Base-by-base conservation (phyloP, 2,113 vertebrate species). In the Planiliza haematocheilus region DNA sequence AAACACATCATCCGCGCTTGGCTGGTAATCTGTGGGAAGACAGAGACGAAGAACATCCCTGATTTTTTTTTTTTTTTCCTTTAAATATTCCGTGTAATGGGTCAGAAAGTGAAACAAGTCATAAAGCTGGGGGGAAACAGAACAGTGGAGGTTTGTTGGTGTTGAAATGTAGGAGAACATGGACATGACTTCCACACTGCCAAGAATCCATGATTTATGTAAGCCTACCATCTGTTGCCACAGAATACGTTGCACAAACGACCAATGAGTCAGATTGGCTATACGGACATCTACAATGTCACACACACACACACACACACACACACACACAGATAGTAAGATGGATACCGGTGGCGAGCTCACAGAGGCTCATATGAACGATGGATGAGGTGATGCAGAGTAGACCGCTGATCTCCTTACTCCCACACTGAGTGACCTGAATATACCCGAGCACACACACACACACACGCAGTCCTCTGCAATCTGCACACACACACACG, bases 331-430 rank as follows among this genome's bases (percentile, higher is more conserved):
- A 64, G 10, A 63, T 34, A 65, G 45, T 56, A 63, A 74, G 79
- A 83, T 67, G 62, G 79, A 88, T 81, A 49, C 70, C 10, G 14
- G 77, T 57, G 74, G 74, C 21, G 50, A 82, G 61, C 80, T 82
- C 55, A 61, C 53, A 66, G 49, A 49, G 70, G 81, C 85, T 92
- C 86, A 85, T 79, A 76, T 88, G 84, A 82, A 90, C 85, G 84
- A 92, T 91, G 89, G 79, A 92, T 88, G 91, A 91, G 86, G 87
- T 85, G 86, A 88, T 67, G 73, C 48, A 69, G 75, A 86, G 77
- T 73, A 51, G 82, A 64, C 69, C 10, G 14, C 74, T 87, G 89
- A 91, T 88, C 86, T 88, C 45, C 74, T 85, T 80, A 85, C 82
- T 86, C 76, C 68, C 70, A 62, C 74, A 65, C 60, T 70, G 20